Evolutionary conservation across 2,888 invertebrate species (phyloP).

Genomic region (Loripinus fragilis): DNA sequence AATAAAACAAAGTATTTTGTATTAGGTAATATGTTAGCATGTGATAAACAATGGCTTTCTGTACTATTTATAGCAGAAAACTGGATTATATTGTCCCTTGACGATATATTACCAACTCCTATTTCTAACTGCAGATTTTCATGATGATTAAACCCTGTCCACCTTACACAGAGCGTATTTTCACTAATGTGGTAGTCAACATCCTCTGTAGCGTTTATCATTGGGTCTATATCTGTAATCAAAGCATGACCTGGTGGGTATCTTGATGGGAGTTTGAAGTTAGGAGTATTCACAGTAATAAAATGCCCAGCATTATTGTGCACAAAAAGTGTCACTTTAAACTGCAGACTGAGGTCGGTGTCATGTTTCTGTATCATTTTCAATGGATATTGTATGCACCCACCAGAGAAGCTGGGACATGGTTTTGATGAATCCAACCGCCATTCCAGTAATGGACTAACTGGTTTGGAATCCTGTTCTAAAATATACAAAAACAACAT

Average conservation of each 20-base stretch:
- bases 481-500: too few relatives aligned
- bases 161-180: slow-evolving; percentile 36
- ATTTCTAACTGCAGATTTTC: slow-evolving; percentile 37
- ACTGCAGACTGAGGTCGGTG: slow-evolving; percentile 32
- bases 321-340: slow-evolving; percentile 34
- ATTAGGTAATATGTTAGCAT: not conserved
- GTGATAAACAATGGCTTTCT: slow-evolving; percentile 15
- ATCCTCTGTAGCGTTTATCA: slow-evolving; percentile 3
- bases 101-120: slow-evolving; percentile 29
- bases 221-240: slow-evolving; percentile 50
- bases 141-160: slow-evolving; percentile 49
- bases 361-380: slow-evolving; percentile 44
- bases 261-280: slow-evolving; percentile 50
- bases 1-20: slow-evolving; percentile 25
- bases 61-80: slow-evolving; percentile 17
- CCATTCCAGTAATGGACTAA: slow-evolving; percentile 43
- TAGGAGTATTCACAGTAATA: slow-evolving; percentile 26
- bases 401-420: slow-evolving; percentile 26
- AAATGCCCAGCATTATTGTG: slow-evolving; percentile 58
- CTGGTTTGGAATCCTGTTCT: too few relatives aligned
- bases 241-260: slow-evolving; percentile 60
- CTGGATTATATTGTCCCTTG: slow-evolving; percentile 16
- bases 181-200: slow-evolving; percentile 29
- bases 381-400: slow-evolving; percentile 45
- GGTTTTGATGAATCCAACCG: slow-evolving; percentile 15